phyloP scores from a whole-genome alignment of 2,113 vertebrate species.

The Potamarius usumacintae region DNA sequence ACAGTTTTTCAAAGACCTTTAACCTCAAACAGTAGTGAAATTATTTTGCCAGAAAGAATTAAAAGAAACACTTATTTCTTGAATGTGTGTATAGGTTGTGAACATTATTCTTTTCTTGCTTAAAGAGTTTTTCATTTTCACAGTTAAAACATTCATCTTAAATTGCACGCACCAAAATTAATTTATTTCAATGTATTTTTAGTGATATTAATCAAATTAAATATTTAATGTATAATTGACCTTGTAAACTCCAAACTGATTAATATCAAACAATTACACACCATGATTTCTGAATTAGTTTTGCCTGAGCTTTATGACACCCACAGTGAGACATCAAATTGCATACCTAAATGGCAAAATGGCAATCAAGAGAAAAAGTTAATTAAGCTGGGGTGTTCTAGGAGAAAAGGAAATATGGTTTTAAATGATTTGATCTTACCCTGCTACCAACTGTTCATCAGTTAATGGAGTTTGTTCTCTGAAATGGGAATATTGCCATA shows the following conservation, averaged over 20 bases:
- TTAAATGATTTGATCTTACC: conserved; percentile 85
- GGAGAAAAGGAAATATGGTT: conserved; percentile 73
- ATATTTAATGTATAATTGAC: too few species aligned
- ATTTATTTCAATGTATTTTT: neutral
- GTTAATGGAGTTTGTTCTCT: conserved; percentile 91
- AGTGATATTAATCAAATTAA: neutral
- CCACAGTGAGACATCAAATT: conserved; percentile 22
- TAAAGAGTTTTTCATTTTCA: neutral
- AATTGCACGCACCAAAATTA: conserved; percentile 4
- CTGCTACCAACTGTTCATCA: conserved; percentile 92
- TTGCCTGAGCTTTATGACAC: conserved; percentile 55
- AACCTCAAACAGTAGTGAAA: conserved; percentile 5
- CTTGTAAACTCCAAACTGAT: conserved; percentile 15
- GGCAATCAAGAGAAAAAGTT: conserved; percentile 46
- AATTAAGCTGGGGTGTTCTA: conserved; percentile 74
- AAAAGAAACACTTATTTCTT: conserved; percentile 5
- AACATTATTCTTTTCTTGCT: neutral
- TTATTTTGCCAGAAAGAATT: conserved; percentile 1
- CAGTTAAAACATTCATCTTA: neutral
- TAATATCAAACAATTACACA: conserved; percentile 50
- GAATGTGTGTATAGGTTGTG: neutral
- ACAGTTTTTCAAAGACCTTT: conserved; percentile 23
- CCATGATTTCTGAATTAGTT: conserved; percentile 56
- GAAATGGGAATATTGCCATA: conserved; percentile 88
- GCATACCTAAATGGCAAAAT: conserved; percentile 50